Base-by-base conservation (phyloP, 1,140 invertebrate genomes). In the Caerostris extrusa region DNA sequence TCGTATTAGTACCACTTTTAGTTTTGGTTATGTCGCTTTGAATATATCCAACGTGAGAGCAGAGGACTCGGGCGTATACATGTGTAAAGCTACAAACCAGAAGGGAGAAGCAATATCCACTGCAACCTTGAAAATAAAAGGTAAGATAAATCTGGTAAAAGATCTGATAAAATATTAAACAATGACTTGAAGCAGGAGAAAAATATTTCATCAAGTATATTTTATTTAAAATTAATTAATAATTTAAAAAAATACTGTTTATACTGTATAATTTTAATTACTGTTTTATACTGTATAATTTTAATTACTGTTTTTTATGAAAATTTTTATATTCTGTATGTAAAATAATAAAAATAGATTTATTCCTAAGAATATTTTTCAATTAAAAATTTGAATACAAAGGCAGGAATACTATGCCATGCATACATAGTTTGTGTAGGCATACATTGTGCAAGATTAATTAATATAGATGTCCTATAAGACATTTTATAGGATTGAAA, bases 1-100 rank as follows among this genome's bases (percentile, higher is more conserved):
- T 96, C 97, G 99, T 96, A 99, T 99, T 96, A 98, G 98, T 95
- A 98, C 98, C 95, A 98, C 98, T 96, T 99, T 99, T 97, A 99
- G 99, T 97, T 99, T 99, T 97, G 98, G 99, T 12, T 95, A 95
- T 94, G 98, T 99, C 96, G 98, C 98, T 96, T 97, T 99, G 95
- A 99, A 99, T 96, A 99, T 99, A 96, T 97, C 99, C 97, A 98
- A 99, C 97, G 97, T 99, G 97, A 98, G 98, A 96, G 97, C 97
- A 97, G 98, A 99, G 97, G 98, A 99, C 97, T 97, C 97, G 95
- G 98, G 98, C 96, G 97, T 97, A 95, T 99, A 99, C 95, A 98
- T 98, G 95, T 98, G 98, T 95, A 97, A 98, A 95, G 98, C 98
- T 96, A 97, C 98, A 91, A 99, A 99, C 77, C 83, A 90, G 55